Evolutionary conservation across 1,140 invertebrate species (phyloP), one percentile per base, ranked within the genome.

Genomic region (Heliconius hermathena): DNA sequence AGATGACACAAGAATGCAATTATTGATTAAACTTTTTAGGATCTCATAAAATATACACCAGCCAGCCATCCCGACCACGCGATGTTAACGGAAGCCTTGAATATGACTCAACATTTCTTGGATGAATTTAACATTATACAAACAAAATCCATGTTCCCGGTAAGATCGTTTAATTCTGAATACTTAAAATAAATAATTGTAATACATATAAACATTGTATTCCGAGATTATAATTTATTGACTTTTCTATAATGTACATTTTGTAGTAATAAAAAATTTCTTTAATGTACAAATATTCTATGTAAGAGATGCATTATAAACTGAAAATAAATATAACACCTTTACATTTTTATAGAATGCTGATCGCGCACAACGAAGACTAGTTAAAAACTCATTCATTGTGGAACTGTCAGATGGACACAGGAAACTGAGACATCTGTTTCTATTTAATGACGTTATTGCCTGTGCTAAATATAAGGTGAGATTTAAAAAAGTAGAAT

Each of bases 381-480:
- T 99, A 84, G 98, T 99, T 2, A 99, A 98, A 92, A 99, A 99
- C 93, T 98, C 98, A 0, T 99, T 99, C 89, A 98, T 99, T 72
- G 98, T 99, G 9, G 98, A 99, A 95, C 95, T 98, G 33, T 96
- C 97, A 0, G 98, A 98, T 88, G 97, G 97, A 1, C 97, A 98
- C 91, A 96, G 98, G 70, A 99, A 99, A 95, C 93, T 99, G 73
- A 95, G 98, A 73, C 98, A 99, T 95, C 95, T 99, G 77, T 99
- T 99, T 94, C 95, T 99, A 36, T 99, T 99, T 91, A 99, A 98
- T 90, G 98, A 99, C 93, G 97, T 99, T 78, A 97, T 99, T 82
- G 97, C 98, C 29, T 99, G 98, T 95, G 98, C 98, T 73, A 99
- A 99, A 95, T 98, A 98, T 89, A 99, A 98, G 96, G 97, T 96